Conservation (phyloP, 2,888 invertebrate species). For the Lithophane ornitopus region DNA sequence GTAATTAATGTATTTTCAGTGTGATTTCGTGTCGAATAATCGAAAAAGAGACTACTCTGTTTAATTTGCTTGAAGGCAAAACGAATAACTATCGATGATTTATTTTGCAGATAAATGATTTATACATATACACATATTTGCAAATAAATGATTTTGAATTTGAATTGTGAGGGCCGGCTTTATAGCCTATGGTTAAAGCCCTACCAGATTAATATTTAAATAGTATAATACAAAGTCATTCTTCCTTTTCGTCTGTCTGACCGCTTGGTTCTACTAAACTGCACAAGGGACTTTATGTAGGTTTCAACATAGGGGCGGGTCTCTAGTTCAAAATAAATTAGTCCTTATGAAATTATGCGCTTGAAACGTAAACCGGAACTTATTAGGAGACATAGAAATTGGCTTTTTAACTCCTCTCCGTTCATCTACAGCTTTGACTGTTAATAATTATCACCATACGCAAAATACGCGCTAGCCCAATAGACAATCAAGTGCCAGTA, state of each 20-base stretch:
- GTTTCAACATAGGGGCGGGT: background rate
- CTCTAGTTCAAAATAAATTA: background rate
- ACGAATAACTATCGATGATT: background rate
- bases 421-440: background rate
- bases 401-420: background rate
- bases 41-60: background rate
- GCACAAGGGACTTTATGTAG: background rate
- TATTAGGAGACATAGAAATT: background rate
- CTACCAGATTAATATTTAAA: background rate
- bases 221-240: background rate
- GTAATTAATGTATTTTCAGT: background rate
- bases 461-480: background rate
- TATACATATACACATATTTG: background rate
- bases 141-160: background rate
- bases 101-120: background rate
- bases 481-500: background rate
- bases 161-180: background rate
- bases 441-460: background rate
- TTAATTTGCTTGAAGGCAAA: background rate
- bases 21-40: background rate
- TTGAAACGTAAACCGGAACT: too few relatives aligned
- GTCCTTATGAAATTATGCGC: background rate
- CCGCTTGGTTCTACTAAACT: background rate
- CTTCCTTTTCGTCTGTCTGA: background rate
- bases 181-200: too few relatives aligned